Evolutionary conservation across 2,113 vertebrate genomes (phyloP).

Genomic region (Phrynosoma platyrhinos): DNA sequence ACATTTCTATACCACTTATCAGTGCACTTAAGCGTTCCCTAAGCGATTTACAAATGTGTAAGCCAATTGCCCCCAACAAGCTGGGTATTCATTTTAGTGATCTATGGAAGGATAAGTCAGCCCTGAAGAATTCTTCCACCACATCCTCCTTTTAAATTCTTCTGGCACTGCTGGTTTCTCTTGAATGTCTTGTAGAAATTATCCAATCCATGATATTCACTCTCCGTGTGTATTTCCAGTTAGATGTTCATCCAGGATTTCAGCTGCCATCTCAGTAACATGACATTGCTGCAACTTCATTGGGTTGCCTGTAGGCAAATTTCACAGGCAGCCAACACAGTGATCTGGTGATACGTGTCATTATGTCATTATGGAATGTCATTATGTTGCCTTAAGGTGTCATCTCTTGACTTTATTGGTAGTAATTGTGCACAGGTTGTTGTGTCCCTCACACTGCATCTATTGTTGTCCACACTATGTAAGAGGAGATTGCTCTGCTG

Average conservation of each 20-base stretch:
- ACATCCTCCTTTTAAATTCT: background rate
- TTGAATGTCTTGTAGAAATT: background rate
- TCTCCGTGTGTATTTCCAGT: background rate
- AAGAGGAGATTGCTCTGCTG: background rate
- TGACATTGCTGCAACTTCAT: background rate
- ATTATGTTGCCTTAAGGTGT: background rate
- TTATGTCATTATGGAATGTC: background rate
- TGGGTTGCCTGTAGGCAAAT: background rate
- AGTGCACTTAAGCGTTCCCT: no score
- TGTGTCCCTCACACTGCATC: background rate
- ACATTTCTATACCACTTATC: no score
- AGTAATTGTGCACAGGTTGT: background rate
- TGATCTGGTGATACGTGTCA: background rate
- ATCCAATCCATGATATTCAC: background rate
- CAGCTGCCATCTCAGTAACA: background rate
- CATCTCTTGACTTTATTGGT: background rate
- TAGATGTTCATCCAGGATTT: background rate
- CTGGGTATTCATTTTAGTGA: no score
- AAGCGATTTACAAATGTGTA: no score
- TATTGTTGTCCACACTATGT: background rate
- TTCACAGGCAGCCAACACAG: background rate
- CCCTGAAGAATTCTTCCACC: background rate
- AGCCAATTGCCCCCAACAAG: no score
- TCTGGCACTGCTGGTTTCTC: background rate
- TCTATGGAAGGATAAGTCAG: no score